Evolutionary conservation across 2,888 invertebrate species (phyloP), one percentile per base, ranked within the genome.

Genomic region (Patella pellucida): DNA sequence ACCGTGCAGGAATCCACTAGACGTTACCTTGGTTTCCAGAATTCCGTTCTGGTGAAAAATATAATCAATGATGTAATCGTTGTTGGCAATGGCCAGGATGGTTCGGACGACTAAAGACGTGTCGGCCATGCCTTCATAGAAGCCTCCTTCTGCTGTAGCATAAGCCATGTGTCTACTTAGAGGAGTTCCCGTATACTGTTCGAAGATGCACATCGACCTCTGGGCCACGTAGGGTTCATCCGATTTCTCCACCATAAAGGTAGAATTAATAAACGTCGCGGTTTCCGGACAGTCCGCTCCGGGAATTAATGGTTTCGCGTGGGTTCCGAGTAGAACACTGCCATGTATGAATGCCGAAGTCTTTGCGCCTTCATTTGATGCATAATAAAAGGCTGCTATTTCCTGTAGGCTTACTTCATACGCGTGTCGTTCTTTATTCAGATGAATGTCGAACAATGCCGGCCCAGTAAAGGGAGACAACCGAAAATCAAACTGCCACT

Each of bases 21-120:
- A 82, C 14, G 83, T 75, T 11, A 80, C 82, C 67, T 81, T 82
- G 4, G 84, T 79, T 68, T 88, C 85, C 3, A 87, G 69, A 2
- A 78, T 85, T 9, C 87, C 88, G 77, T 82, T 87, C 72, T 87
- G 87, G 69, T 88, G 86, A 71, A 89, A 86, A 15, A 85, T 80
- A 31, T 85, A 86, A 74, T 89, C 89, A 31, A 87, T 72, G 7
- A 88, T 80, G 73, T 89, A 89, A 72, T 88, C 88, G 75, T 88
- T 88, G 75, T 88, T 88, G 3, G 76, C 79, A 9, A 89, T 78
- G 3, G 85, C 79, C 9, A 83, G 16, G 12, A 87, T 83, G 15
- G 85, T 83, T 27, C 88, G 74, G 0, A 88, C 52, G 2, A 83
- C 81, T 1, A 89, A 76, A n/a, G 84, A 84, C 3, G 79, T 73